Base-by-base conservation (phyloP, 2,888 invertebrate genomes). In the Boloria euphrosyne region DNA sequence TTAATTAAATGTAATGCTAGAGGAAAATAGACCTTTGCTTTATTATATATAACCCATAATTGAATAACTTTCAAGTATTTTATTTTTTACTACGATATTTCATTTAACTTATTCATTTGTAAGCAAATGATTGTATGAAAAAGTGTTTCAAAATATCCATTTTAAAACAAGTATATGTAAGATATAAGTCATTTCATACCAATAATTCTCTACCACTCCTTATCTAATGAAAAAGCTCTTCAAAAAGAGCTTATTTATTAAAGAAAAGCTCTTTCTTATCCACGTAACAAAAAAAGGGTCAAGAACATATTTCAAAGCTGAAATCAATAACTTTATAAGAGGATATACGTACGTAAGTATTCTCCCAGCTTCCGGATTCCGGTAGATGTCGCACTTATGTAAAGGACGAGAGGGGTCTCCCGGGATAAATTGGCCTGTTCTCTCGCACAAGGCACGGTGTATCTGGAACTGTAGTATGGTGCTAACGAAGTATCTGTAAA, bases 401-500 rank as follows among this genome's bases (percentile, higher is more conserved):
- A 98, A 92, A 0, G 97, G 96, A 60, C 94, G 94, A 5, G 93
- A 86, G 0, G 94, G 93, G 82, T 97, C 96, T 1, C 94, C 93
- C 0, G 95, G 95, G 70, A 95, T 95, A 85, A 96, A 96, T 85
- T 98, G 96, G 0, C 96, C 96, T 1, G 98, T 96, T 0, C 95
- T 94, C 67, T 94, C 94, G 82, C 98, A 98, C 73, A 98, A 90
- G 0, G 97, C 94, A 44, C 97, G 93, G 89, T 97, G 96, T 64
- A 98, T 95, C 90, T 98, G 98, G 93, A 98, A 98, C 92, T 98
- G 98, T 16, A 98, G 94, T 13, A 98, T 94, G 6, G 96, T 96
- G 78, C 97, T 96, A 72, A 98, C 97, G 90, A 98, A 98, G 89
- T 98, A 98, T 91, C 98, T 98, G 94, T 1, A 75, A 72, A 71